Conservation (phyloP, 2,888 invertebrate genomes). For the Brachypalpus laphriformis region DNA sequence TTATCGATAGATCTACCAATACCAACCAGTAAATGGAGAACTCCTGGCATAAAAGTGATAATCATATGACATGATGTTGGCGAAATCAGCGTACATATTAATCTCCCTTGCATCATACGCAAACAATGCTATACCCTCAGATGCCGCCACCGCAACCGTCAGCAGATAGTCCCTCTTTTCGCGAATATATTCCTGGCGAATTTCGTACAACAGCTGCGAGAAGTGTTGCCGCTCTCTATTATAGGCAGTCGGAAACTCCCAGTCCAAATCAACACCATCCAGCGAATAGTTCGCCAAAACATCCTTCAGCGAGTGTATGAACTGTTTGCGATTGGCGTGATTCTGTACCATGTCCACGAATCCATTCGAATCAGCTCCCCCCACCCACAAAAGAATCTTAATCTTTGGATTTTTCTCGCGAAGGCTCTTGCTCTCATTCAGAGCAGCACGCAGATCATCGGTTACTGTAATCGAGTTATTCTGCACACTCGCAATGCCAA, state of each 20-base stretch:
- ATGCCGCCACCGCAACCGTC: slow-evolving; percentile 91
- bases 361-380: slow-evolving; percentile 85
- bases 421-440: slow-evolving; percentile 80
- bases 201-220: slow-evolving; percentile 88
- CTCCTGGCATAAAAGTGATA: slow-evolving; percentile 90
- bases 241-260: slow-evolving; percentile 92
- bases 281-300: slow-evolving; percentile 79
- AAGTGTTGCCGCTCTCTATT: slow-evolving; percentile 88
- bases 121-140: slow-evolving; percentile 88
- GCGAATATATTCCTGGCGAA: slow-evolving; percentile 87
- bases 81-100: slow-evolving; percentile 91
- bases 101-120: slow-evolving; percentile 91
- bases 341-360: slow-evolving; percentile 89
- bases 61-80: slow-evolving; percentile 96
- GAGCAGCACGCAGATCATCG: slow-evolving; percentile 80
- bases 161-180: slow-evolving; percentile 86
- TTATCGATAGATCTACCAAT: too few relatives aligned
- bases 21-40: slow-evolving; percentile 89
- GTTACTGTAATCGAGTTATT: slow-evolving; percentile 86
- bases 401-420: slow-evolving; percentile 86
- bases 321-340: slow-evolving; percentile 88
- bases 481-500: slow-evolving; percentile 88
- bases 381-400: slow-evolving; percentile 91
- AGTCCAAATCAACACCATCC: slow-evolving; percentile 87
- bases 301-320: slow-evolving; percentile 84